Conservation (phyloP, 2,797 vertebrate species). For the Propithecus deckenii region DNA sequence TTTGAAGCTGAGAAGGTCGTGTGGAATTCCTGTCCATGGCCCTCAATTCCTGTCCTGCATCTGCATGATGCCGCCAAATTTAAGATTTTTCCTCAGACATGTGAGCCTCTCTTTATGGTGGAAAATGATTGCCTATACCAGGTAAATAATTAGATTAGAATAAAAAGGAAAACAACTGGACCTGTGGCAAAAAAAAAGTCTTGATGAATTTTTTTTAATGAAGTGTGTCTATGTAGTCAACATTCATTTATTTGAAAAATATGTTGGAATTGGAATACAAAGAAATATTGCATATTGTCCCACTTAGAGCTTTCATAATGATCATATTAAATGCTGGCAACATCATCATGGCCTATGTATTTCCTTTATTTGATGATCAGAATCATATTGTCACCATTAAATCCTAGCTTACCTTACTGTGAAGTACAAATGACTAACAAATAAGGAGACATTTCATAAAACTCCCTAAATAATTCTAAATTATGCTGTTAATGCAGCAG, state of each 20-base stretch:
- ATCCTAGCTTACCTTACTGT: constrained; percentile 10
- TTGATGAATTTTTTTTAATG: neutral
- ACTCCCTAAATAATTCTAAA: neutral
- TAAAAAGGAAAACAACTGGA: neutral
- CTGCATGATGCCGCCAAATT: neutral
- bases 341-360: neutral
- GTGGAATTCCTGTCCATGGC: neutral
- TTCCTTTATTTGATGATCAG: neutral
- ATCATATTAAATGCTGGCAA: neutral
- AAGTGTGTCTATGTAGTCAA: neutral
- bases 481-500: neutral
- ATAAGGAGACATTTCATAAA: neutral
- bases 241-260: neutral
- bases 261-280: neutral
- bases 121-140: neutral
- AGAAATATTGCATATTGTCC: neutral
- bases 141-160: neutral
- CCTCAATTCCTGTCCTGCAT: neutral
- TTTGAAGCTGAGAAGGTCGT: neutral
- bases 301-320: neutral
- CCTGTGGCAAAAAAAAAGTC: neutral
- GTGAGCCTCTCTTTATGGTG: neutral
- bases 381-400: neutral
- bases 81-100: neutral
- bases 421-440: constrained; percentile 14